These are phyloP conservation scores for Sphyrna mokarran DNA, from an alignment of 2,113 vertebrate genomes.

Conservation along the genomic window DNA sequence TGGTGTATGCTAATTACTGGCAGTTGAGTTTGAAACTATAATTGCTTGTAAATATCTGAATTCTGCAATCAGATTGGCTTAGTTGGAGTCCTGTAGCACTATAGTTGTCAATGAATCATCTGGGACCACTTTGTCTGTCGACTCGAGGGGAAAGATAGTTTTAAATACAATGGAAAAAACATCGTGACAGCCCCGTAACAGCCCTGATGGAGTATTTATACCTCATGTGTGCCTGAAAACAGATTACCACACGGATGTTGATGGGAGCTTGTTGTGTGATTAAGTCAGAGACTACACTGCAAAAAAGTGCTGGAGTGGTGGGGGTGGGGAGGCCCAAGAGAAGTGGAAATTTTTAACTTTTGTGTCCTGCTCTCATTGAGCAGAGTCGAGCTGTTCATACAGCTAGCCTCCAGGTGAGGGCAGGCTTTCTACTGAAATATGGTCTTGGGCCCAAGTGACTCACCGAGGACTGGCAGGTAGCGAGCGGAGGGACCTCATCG, in stretches of 20 bases:
- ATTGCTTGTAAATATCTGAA: too few relatives aligned
- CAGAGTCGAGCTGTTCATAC: background rate
- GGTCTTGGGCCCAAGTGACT: background rate
- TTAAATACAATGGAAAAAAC: too few relatives aligned
- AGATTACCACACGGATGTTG: background rate
- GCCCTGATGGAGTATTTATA: background rate
- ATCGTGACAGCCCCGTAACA: too few relatives aligned
- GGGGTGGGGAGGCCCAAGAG: background rate
- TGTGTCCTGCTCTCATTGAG: background rate
- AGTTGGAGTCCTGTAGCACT: too few relatives aligned
- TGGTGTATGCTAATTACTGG: too few relatives aligned
- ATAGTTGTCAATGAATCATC: too few relatives aligned
- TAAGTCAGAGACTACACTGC: background rate
- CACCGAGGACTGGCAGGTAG: too few relatives aligned
- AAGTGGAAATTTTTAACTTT: background rate
- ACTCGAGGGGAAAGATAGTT: too few relatives aligned
- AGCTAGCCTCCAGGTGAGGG: background rate
- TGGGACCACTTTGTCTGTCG: too few relatives aligned
- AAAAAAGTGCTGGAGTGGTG: background rate
- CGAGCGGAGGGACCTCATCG: background rate
- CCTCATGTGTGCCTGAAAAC: background rate
- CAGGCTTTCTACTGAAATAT: background rate
- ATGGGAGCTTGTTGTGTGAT: background rate
- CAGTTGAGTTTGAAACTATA: too few relatives aligned
- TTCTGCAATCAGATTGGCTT: too few relatives aligned